These are phyloP conservation scores for Lanistes nyassanus DNA, from an alignment of 1,140 invertebrate species.

Conservation along the genomic window DNA sequence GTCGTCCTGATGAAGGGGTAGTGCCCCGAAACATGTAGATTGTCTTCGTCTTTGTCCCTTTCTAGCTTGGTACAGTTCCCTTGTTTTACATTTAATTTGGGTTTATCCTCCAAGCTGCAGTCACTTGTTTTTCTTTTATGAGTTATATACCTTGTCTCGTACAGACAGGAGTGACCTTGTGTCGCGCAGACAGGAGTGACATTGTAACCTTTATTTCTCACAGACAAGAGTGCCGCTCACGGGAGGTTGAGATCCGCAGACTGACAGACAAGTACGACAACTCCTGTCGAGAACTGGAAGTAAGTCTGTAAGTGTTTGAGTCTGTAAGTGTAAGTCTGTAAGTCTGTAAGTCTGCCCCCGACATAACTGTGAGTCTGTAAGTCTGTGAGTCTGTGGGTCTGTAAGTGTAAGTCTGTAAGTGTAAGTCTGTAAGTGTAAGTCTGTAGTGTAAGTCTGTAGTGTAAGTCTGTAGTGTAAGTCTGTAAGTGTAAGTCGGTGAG, in stretches of 20 bases:
- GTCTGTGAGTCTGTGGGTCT: not conserved
- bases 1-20: too few species aligned
- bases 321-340: not conserved
- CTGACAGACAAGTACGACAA: constrained; percentile 35
- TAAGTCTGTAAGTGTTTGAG: constrained; percentile 15
- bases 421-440: not conserved
- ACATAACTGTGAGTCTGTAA: not conserved
- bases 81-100: too few species aligned
- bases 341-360: not conserved
- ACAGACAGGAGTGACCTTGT: too few species aligned
- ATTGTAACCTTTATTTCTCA: constrained; percentile 2
- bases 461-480: not conserved
- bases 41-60: too few species aligned
- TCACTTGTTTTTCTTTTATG: too few species aligned
- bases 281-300: constrained; percentile 32
- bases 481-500: not conserved
- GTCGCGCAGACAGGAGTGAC: too few species aligned
- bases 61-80: too few species aligned
- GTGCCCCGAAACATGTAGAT: too few species aligned
- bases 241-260: constrained; percentile 33
- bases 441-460: not conserved
- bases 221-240: constrained; percentile 36
- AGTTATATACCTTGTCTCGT: too few species aligned
- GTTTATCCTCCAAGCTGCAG: too few species aligned
- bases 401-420: not conserved